These are phyloP conservation scores for Hippopotamus amphibius DNA, from an alignment of 2,113 vertebrate species.

Conservation along the genomic window DNA sequence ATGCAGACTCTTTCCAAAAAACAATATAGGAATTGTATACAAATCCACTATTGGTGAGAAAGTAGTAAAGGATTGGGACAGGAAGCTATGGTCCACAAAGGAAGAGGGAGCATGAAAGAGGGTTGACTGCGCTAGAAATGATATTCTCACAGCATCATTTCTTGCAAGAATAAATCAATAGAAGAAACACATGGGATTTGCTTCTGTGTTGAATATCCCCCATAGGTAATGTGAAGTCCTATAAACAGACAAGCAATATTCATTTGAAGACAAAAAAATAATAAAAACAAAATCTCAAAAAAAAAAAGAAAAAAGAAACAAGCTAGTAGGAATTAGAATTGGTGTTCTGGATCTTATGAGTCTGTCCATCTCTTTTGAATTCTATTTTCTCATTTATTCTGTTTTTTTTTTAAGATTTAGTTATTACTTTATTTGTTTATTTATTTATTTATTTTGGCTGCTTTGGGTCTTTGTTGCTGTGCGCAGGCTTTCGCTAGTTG, in stretches of 20 bases:
- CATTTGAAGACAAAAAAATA: not conserved
- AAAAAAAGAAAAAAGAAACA: not conserved
- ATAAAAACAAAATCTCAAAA: not conserved
- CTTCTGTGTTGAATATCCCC: not conserved
- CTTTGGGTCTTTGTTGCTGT: too few species aligned
- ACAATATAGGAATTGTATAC: not conserved
- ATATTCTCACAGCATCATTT: not conserved
- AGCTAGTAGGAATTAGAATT: not conserved
- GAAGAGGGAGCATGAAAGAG: not conserved
- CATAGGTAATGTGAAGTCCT: not conserved
- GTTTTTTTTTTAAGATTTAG: too few species aligned
- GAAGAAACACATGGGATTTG: not conserved
- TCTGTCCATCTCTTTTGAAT: not conserved
- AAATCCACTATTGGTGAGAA: not conserved
- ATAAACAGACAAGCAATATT: not conserved
- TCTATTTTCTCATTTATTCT: not conserved
- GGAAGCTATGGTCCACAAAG: not conserved
- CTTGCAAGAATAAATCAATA: not conserved
- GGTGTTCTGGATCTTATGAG: rapidly evolving
- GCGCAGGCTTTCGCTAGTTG: too few species aligned
- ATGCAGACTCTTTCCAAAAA: not conserved
- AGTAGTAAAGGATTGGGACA: not conserved
- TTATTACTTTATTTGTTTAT: too few species aligned
- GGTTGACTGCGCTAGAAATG: not conserved
- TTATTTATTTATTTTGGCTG: too few species aligned